These are phyloP conservation scores for Cettia cetti DNA, from an alignment of 2,113 vertebrate species.

Conservation along the genomic window DNA sequence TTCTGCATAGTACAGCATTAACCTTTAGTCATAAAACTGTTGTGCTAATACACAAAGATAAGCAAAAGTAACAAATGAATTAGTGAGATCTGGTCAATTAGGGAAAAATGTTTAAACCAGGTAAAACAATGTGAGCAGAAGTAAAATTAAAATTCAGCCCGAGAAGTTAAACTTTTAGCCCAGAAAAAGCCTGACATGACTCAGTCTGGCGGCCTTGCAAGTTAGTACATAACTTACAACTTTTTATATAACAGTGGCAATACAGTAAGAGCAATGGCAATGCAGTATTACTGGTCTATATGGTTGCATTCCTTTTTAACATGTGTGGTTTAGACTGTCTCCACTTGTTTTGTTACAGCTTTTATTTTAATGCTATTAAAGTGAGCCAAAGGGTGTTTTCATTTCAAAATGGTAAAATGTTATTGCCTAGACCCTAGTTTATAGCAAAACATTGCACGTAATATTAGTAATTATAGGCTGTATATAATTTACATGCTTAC, in stretches of 20 bases:
- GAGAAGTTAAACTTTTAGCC: background rate
- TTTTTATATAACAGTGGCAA: background rate
- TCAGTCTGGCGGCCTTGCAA: background rate
- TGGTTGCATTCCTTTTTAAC: background rate
- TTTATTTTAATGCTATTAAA: background rate
- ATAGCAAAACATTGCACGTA: background rate
- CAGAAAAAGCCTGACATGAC: background rate
- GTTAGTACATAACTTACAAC: background rate
- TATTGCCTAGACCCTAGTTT: background rate
- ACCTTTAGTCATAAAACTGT: background rate
- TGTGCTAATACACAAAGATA: background rate
- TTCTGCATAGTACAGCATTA: background rate
- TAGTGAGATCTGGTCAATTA: background rate
- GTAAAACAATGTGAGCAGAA: background rate
- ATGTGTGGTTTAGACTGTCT: background rate
- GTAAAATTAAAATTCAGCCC: background rate
- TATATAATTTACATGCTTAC: background rate
- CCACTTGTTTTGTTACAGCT: background rate
- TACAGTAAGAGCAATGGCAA: background rate
- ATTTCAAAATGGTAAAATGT: background rate
- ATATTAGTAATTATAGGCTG: background rate
- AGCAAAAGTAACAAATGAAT: background rate
- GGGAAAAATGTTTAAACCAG: background rate
- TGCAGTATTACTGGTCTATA: background rate
- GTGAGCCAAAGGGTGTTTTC: background rate